Base-by-base conservation (phyloP, 2,113 vertebrate species). In the Podocnemis expansa region DNA sequence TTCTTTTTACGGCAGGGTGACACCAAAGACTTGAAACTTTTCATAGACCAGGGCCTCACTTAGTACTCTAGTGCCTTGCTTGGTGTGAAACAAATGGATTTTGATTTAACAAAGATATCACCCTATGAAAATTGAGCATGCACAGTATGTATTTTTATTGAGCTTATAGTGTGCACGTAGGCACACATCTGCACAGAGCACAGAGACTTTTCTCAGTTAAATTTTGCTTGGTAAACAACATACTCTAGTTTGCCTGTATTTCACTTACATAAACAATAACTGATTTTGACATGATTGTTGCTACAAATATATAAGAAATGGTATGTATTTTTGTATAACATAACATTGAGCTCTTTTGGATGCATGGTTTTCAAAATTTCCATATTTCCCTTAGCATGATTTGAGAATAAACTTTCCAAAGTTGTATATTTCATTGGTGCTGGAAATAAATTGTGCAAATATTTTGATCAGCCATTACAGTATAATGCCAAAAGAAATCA, bases 281-380 rank as follows among this genome's bases (percentile, higher is more conserved):
- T 87, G 85, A 11, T 87, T 10, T 2, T 19, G 41, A 43, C 1
- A 3, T 45, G 31, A n/a, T 24, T 2, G 0, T 0, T 45, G 22
- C 80, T 2, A 27, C 45, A 14, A 21, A 29, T 29, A 7, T 54
- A 6, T 7, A 0, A 12, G 5, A 27, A 0, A 0, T 51, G 25
- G 34, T 47, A 27, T 14, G 1, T 5, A 43, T 27, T 73, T 29
- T 56, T 81, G 29, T 79, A 85, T 22, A 29, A 34, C 82, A 43
- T 31, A 7, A 54, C 73, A 82, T 80, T 25, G 17, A 3, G 1
- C 84, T 86, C 78, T 47, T 2, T 2, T 13, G 1, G 51, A 19
- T 67, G 55, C 73, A 80, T 6, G 51, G 22, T n/a, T 67, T 83
- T 52, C 29, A 10, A 45, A 10, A n/a, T 54, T 85, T 88, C 8